Evolutionary conservation across 1,140 invertebrate species (phyloP), one percentile per base, ranked within the genome.

Genomic region (Theocolax elegans): DNA sequence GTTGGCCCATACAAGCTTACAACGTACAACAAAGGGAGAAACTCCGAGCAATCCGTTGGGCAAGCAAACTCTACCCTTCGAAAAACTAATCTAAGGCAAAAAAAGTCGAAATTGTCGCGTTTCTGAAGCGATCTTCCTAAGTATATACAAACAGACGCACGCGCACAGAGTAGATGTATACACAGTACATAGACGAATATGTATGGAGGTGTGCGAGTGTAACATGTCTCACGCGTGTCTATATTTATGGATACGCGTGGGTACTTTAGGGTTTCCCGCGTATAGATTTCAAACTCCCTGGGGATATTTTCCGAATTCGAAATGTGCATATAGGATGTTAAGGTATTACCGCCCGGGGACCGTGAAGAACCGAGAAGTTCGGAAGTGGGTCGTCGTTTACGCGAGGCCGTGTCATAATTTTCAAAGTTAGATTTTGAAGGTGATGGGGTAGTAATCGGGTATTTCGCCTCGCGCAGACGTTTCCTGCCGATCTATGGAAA

Each of bases 311-410:
- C 31, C n/a, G 56, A 49, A 68, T 68, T 51, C 44, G 35, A 68
- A 67, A 60, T 51, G 44, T 29, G 66, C 42, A 68, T 53, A 68
- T 60, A 21, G 40, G 51, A 35, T 68, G 35, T 68, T 68, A 68
- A 60, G 31, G 44, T 51, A 68, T 51, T 68, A 68, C 44, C 17
- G 38, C 21, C 56, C 12, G 15, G 56, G 66, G 54, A 21, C 25
- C 17, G 4, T 19, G 21, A 46, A 27, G 10, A 62, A 8, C 10
- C 19, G 65, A 35, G 17, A 54, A 67, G 23, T 67, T 59, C 49
- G 4, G 9, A 68, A 68, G 51, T 68, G 35, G 56, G 66, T 60
- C 56, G 35, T 51, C 51, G 46, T 3, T 68, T 68, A 49, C 49
- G 19, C 15, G 42, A 60, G 35, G 19, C 15, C 56, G 7, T 15